phyloP scores from a whole-genome alignment of 2,888 invertebrate species.

The Ectemnius cavifrons region DNA sequence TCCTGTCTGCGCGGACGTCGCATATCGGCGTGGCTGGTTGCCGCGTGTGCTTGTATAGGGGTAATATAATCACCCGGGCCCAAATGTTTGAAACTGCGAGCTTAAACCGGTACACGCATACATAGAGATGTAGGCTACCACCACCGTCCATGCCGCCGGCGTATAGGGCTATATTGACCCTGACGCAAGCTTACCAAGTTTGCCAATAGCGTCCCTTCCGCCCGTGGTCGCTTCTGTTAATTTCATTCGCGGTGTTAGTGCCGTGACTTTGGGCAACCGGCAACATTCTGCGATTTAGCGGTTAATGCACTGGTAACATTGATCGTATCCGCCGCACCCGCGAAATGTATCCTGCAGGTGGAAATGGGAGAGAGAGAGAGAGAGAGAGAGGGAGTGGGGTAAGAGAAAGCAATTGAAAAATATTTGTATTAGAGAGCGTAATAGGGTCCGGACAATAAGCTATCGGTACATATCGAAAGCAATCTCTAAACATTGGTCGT shows the following conservation, averaged over 20 bases:
- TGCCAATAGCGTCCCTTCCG: slow-evolving; percentile 52
- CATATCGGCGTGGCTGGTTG: background rate
- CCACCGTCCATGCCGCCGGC: background rate
- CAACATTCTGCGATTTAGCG: slow-evolving; percentile 49
- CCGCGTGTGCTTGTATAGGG: slow-evolving; percentile 6
- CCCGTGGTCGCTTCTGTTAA: slow-evolving; percentile 52
- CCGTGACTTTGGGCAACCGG: slow-evolving; percentile 41
- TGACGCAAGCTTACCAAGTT: slow-evolving; percentile 55
- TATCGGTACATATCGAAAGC: background rate
- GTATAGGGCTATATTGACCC: slow-evolving; percentile 42
- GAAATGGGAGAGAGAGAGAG: background rate
- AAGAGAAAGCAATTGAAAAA: slow-evolving; percentile 14
- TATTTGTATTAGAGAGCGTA: slow-evolving; percentile 33
- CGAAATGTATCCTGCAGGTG: background rate
- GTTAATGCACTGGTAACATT: slow-evolving; percentile 50
- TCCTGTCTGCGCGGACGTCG: background rate
- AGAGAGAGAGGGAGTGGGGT: background rate
- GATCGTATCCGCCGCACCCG: slow-evolving; percentile 40
- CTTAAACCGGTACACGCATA: slow-evolving; percentile 37
- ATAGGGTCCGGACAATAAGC: slow-evolving; percentile 48
- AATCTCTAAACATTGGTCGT: too few relatives aligned
- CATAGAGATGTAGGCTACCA: slow-evolving; percentile 33
- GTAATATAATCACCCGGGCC: slow-evolving; percentile 44
- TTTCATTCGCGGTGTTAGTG: slow-evolving; percentile 44
- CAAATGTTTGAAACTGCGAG: slow-evolving; percentile 43